Percentiles rank a stretch among this genome's conserved stretches.
These are phyloP conservation scores for Cetoscarus ocellatus DNA, from an alignment of 2,797 vertebrate species.

Conservation along the genomic window DNA sequence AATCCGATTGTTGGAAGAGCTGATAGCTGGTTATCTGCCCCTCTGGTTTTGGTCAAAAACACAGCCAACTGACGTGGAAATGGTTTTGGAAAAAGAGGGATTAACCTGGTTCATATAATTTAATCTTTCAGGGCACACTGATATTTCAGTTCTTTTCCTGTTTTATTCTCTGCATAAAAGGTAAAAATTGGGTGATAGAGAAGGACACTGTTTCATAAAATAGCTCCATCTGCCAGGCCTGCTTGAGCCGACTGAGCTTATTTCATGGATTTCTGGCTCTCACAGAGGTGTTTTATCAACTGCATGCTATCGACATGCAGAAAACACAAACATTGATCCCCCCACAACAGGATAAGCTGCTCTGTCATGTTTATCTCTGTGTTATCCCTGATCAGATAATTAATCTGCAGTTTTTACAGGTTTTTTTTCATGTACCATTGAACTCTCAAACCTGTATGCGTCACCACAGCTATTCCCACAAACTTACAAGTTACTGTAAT, in stretches of 20 bases:
- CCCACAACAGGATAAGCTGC: constrained; percentile 12
- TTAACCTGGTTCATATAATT: constrained; percentile 59
- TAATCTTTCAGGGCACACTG: constrained; percentile 56
- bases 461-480: background rate
- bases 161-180: constrained; percentile 27
- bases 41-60: constrained; percentile 62
- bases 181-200: background rate
- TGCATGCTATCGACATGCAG: constrained; percentile 5
- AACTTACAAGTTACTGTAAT: background rate
- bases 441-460: background rate
- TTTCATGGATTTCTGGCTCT: background rate
- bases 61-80: constrained; percentile 47
- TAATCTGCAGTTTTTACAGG: constrained; percentile 9
- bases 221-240: background rate
- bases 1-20: constrained; percentile 66
- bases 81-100: constrained; percentile 51
- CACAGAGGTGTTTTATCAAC: background rate
- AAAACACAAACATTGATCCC: constrained; percentile 27
- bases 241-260: background rate
- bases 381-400: background rate
- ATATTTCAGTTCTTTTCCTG: constrained; percentile 27
- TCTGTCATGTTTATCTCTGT: constrained; percentile 3
- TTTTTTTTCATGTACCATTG: background rate
- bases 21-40: constrained; percentile 54
- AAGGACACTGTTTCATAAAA: background rate